Conservation (phyloP, 1,140 invertebrate genomes). For the Tribolium castaneum region DNA sequence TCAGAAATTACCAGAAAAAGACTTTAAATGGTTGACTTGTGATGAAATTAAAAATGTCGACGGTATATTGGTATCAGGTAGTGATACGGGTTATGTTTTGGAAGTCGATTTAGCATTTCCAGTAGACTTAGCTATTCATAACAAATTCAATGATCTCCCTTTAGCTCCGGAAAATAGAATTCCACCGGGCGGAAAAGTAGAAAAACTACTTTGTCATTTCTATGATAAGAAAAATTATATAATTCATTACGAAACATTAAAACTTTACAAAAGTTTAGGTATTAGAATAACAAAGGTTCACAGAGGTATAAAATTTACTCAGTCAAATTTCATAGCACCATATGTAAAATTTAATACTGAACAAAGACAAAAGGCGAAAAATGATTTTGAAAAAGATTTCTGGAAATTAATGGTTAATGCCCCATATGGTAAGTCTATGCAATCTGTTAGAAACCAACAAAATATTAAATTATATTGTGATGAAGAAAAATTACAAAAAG, state of each 20-base stretch:
- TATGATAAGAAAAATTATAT: conserved; percentile 12
- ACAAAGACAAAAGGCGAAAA: no score
- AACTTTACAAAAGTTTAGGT: neutral
- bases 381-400: no score
- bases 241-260: neutral
- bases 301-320: conserved; percentile 38
- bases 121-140: conserved; percentile 30
- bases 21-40: conserved; percentile 17
- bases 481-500: no score
- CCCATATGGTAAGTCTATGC: no score
- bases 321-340: conserved; percentile 40
- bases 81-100: conserved; percentile 33
- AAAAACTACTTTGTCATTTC: conserved; percentile 42
- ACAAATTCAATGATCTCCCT: no score
- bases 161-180: conserved; percentile 34
- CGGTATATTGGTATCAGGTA: conserved; percentile 25
- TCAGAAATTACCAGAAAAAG: conserved; percentile 31
- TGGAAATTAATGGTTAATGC: no score
- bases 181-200: conserved; percentile 35
- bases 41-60: conserved; percentile 36
- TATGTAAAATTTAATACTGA: conserved; percentile 31
- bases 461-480: no score
- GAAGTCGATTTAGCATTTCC: conserved; percentile 37
- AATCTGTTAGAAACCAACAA: no score
- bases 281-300: neutral